Evolutionary conservation across 2,888 invertebrate genomes (phyloP).

Genomic region (Euzophera pinguis): DNA sequence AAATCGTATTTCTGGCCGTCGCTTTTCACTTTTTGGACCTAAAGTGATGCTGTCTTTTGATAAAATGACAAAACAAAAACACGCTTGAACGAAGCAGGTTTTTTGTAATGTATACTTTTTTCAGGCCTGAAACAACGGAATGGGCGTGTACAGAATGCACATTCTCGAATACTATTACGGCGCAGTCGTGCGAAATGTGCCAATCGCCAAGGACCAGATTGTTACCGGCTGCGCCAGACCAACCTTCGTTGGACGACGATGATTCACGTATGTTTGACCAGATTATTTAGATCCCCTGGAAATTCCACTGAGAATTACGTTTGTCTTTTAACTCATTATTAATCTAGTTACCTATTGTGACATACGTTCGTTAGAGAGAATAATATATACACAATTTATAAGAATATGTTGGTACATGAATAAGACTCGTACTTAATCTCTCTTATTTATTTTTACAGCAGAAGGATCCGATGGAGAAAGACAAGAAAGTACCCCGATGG

Average conservation of each 20-base stretch:
- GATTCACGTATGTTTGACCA: slow-evolving; percentile 46
- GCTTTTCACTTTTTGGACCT: too few species aligned
- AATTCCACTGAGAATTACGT: too few species aligned
- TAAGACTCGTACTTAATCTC: too few species aligned
- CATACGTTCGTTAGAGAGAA: neutral
- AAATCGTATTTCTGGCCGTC: too few species aligned
- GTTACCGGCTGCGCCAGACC: slow-evolving; percentile 52
- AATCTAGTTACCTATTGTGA: too few species aligned
- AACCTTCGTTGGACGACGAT: slow-evolving; percentile 46
- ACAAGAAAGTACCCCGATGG: slow-evolving; percentile 90
- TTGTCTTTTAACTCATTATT: too few species aligned
- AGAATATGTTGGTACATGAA: too few species aligned
- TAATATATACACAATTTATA: too few species aligned
- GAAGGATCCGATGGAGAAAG: slow-evolving; percentile 70
- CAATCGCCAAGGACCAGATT: slow-evolving; percentile 74
- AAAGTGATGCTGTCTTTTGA: too few species aligned
- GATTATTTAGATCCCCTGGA: neutral
- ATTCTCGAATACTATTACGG: slow-evolving; percentile 83
- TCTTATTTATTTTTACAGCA: slow-evolving; percentile 34
- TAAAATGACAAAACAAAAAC: too few species aligned
- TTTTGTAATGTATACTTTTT: too few species aligned
- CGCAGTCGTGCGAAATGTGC: slow-evolving; percentile 87
- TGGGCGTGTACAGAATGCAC: slow-evolving; percentile 92
- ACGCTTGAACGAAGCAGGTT: too few species aligned
- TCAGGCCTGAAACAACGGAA: slow-evolving; percentile 53